These are phyloP conservation scores for Disparrhopalites patrizii DNA, from an alignment of 2,888 invertebrate species.

Conservation along the genomic window DNA sequence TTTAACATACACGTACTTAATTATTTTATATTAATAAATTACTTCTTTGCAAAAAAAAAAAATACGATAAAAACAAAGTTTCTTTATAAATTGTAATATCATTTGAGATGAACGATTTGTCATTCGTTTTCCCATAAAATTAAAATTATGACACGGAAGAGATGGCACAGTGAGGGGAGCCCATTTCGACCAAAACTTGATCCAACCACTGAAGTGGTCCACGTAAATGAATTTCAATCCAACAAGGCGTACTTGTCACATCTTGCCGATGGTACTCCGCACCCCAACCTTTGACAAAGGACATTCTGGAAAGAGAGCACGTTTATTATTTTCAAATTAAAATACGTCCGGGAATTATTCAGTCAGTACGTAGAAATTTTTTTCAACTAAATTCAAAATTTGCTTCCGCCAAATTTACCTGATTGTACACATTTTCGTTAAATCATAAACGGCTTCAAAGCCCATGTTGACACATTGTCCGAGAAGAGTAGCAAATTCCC, in stretches of 20 bases:
- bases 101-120: no score
- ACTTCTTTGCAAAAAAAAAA: no score
- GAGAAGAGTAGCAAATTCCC: conserved; percentile 92
- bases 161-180: conserved; percentile 94
- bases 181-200: conserved; percentile 97
- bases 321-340: neutral
- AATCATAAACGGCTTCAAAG: conserved; percentile 97
- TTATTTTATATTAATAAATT: no score
- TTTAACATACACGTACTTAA: no score
- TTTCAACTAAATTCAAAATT: no score
- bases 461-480: conserved; percentile 97
- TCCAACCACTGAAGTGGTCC: conserved; percentile 98
- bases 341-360: no score
- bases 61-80: no score
- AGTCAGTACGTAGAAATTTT: no score
- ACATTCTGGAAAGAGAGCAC: conserved; percentile 64
- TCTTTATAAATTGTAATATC: no score
- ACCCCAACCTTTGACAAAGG: conserved; percentile 99
- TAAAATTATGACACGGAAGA: conserved; percentile 90
- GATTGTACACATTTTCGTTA: conserved; percentile 99
- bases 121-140: no score
- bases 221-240: conserved; percentile 98
- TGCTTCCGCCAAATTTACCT: conserved; percentile 54
- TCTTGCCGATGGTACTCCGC: conserved; percentile 99
- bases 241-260: conserved; percentile 98